Evolutionary conservation across 1,140 invertebrate genomes (phyloP).

Genomic region (Diorhabda sublineata): DNA sequence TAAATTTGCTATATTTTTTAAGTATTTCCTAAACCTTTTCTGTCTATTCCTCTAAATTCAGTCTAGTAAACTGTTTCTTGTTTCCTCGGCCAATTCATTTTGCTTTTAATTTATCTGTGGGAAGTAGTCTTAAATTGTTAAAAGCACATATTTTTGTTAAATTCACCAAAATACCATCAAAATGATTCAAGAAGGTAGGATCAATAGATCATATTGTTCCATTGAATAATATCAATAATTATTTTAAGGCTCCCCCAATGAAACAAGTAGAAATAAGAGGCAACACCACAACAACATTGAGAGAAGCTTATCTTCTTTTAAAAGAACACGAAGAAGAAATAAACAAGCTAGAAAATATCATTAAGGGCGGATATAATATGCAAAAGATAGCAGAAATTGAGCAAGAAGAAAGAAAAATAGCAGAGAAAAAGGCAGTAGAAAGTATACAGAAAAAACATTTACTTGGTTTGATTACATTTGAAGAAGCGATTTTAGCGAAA

Average conservation of each 20-base stretch:
- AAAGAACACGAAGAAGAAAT: conserved; percentile 51
- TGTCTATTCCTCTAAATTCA: too few species aligned
- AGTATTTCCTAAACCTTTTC: too few species aligned
- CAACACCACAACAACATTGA: conserved; percentile 49
- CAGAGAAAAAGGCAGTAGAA: conserved; percentile 49
- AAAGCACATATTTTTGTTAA: too few species aligned
- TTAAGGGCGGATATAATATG: conserved; percentile 47
- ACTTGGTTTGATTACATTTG: conserved; percentile 52
- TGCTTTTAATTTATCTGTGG: too few species aligned
- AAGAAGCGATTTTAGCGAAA: conserved; percentile 55
- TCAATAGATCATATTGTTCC: too few species aligned
- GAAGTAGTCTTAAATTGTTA: too few species aligned
- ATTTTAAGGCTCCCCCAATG: conserved; percentile 23
- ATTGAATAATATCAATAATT: too few species aligned
- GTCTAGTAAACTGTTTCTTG: too few species aligned
- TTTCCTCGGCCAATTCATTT: too few species aligned
- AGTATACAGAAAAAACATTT: conserved; percentile 55
- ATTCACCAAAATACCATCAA: too few species aligned
- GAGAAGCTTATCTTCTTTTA: conserved; percentile 49
- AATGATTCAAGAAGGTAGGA: too few species aligned
- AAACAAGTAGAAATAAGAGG: conserved; percentile 46
- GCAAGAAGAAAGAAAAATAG: conserved; percentile 47
- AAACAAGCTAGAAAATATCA: conserved; percentile 50
- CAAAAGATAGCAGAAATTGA: conserved; percentile 47
- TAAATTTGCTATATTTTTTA: too few species aligned